A percentile compares a stretch with the other conserved stretches of the same genome.
Conservation (phyloP, 1,140 invertebrate species). For the Samia ricini region DNA sequence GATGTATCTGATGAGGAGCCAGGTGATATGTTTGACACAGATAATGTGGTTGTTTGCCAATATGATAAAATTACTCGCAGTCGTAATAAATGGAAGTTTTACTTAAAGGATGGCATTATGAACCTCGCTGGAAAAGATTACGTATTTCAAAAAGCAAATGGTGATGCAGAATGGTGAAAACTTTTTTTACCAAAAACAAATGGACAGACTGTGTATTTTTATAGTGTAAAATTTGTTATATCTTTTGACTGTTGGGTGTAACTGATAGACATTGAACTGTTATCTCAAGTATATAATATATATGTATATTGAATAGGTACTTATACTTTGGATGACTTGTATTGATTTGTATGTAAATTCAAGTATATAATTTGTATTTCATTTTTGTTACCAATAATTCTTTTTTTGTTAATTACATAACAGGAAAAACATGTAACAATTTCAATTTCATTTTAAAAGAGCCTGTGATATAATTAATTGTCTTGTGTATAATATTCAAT, state of each 20-base stretch:
- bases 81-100: slow-evolving; percentile 99
- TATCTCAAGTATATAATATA: slow-evolving; percentile 22
- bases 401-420: not conserved
- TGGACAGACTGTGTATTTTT: slow-evolving; percentile 45
- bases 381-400: not conserved
- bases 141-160: slow-evolving; percentile 99
- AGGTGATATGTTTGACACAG: slow-evolving; percentile 96
- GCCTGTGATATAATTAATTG: not conserved
- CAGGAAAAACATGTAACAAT: not conserved
- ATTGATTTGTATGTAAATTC: slow-evolving; percentile 12
- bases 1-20: slow-evolving; percentile 98
- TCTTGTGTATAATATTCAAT: not conserved
- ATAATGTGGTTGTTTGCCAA: slow-evolving; percentile 99
- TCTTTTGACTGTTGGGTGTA: slow-evolving; percentile 38
- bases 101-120: slow-evolving; percentile 99
- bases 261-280: slow-evolving; percentile 28
- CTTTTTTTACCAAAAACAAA: slow-evolving; percentile 22
- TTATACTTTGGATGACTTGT: slow-evolving; percentile 10
- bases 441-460: not conserved
- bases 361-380: not conserved
- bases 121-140: slow-evolving; percentile 98
- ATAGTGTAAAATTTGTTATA: slow-evolving; percentile 45
- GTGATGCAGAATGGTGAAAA: slow-evolving; percentile 98
- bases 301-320: slow-evolving; percentile 6
- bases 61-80: slow-evolving; percentile 99